Base-by-base conservation (phyloP, 2,113 vertebrate genomes). In the Notothenia coriiceps region DNA sequence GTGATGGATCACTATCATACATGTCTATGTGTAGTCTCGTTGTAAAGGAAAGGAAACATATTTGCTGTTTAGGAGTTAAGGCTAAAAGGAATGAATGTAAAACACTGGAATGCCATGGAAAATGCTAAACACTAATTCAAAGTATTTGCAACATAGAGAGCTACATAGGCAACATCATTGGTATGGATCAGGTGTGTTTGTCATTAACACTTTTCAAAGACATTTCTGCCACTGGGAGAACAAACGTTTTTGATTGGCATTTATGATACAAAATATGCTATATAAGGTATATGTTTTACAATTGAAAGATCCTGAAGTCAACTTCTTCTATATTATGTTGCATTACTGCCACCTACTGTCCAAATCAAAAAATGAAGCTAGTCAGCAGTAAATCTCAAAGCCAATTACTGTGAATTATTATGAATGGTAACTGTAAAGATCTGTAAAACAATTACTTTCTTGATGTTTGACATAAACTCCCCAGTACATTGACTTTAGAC, bases 281-380 rank as follows among this genome's bases (percentile, higher is more conserved):
- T 29, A 29, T 3, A 29, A 29, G 29, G 29, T 29, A 29, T 4
- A 29, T 29, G 3, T 4, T 29, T 29, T 29, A 29, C 29, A 29
- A 29, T 29, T 29, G 29, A 29, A 29, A 29, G 29, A 29, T 29
- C 29, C 29, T 29, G 29, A 29, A 29, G 29, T 29, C 29, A 29
- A 29, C 3, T 29, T 29, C 29, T 29, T 29, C 29, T 29, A 29
- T 29, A 29, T 33, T 15, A 17, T 35, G 68, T 65, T 60, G 47
- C 60, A 35, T 46, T 64, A 76, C 74, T 80, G 82, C 82, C 84
- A 65, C 70, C 86, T 87, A 50, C 40, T 83, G 84, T 82, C 62
- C 43, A 43, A 82, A 54, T 40, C 40, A 33, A 25, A n/a, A 10
- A 17, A 18, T 40, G 5, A 18, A 8, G 10, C 18, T 6, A 15